Evolutionary conservation across 2,113 vertebrate species (phyloP).

Genomic region (Speoplatyrhinus poulsoni): DNA sequence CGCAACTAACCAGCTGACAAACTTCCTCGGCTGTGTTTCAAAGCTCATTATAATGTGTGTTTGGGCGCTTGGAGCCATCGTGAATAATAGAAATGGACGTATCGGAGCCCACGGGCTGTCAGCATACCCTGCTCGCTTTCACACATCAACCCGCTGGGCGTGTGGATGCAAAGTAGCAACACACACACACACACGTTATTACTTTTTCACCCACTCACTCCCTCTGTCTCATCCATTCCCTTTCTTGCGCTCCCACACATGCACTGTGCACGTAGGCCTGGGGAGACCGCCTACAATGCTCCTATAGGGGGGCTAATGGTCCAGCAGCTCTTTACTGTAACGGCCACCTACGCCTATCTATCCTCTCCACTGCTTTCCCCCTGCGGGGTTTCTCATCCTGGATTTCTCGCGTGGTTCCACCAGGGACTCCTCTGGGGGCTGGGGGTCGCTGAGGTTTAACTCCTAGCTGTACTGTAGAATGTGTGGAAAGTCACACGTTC

Average conservation of each 20-base stretch:
- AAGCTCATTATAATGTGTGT: slow-evolving; percentile 62
- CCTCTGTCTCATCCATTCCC: not conserved
- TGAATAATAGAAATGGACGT: slow-evolving; percentile 60
- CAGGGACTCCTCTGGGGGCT: slow-evolving; percentile 17
- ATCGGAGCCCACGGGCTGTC: slow-evolving; percentile 48
- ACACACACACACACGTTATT: slow-evolving; percentile 13
- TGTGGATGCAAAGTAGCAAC: slow-evolving; percentile 45
- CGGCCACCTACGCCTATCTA: slow-evolving; percentile 46
- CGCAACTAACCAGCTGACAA: slow-evolving; percentile 43
- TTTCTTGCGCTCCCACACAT: slow-evolving; percentile 7
- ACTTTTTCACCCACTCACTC: not conserved
- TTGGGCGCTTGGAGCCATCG: slow-evolving; percentile 47
- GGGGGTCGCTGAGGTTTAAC: not conserved
- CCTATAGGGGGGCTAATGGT: slow-evolving; percentile 67
- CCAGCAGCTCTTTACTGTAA: slow-evolving; percentile 40
- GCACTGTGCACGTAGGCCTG: slow-evolving; percentile 29
- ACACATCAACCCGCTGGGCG: slow-evolving; percentile 58
- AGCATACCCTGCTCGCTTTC: slow-evolving; percentile 42
- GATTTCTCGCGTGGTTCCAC: too few relatives aligned
- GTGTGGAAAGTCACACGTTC: not conserved
- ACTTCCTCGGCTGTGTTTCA: slow-evolving; percentile 51
- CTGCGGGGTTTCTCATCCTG: slow-evolving; percentile 10
- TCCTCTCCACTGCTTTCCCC: slow-evolving; percentile 13
- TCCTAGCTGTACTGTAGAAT: too few relatives aligned
- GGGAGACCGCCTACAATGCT: slow-evolving; percentile 53